These are phyloP conservation scores for Nasonia longicornis DNA, from an alignment of 1,140 invertebrate genomes.

Conservation along the genomic window DNA sequence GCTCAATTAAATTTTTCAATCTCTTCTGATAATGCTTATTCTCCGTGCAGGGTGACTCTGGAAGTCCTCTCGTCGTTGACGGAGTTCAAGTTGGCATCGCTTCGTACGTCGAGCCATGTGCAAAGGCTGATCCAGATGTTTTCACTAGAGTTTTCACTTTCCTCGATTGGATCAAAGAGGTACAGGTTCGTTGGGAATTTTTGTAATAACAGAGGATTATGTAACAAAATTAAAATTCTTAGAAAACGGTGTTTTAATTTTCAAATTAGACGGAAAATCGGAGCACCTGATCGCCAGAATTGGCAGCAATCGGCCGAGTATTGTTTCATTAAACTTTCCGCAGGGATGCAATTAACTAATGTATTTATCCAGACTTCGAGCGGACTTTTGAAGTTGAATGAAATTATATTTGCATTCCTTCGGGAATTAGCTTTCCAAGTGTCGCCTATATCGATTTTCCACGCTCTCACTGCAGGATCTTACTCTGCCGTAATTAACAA, in stretches of 20 bases:
- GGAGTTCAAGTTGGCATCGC: constrained; percentile 70
- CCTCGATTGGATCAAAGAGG: constrained; percentile 43
- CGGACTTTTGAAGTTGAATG: constrained; percentile 24
- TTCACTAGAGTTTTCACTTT: constrained; percentile 68
- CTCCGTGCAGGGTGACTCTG: background rate
- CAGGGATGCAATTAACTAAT: constrained; percentile 8
- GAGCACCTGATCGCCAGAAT: too few species aligned
- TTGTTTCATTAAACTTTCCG: background rate
- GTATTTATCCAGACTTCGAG: constrained; percentile 10
- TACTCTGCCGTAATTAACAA: constrained; percentile 29
- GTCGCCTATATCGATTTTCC: constrained; percentile 24
- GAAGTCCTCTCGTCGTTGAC: constrained; percentile 58
- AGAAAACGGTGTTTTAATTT: background rate
- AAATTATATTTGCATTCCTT: constrained; percentile 28
- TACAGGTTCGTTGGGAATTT: too few species aligned
- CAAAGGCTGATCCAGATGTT: constrained; percentile 71
- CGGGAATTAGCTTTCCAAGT: constrained; percentile 34
- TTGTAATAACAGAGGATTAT: too few species aligned
- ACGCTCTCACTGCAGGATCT: background rate
- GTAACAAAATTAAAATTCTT: too few species aligned
- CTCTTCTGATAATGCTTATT: too few species aligned
- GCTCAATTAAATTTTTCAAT: too few species aligned
- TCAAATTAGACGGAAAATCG: background rate
- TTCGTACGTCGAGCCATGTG: constrained; percentile 77
- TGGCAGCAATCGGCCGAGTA: too few species aligned